A percentile compares a stretch with the other conserved stretches of the same genome.
These are phyloP conservation scores for Palythoa caribaeorum DNA, from an alignment of 92 coral and sea anemone genomes.

Conservation along the genomic window DNA sequence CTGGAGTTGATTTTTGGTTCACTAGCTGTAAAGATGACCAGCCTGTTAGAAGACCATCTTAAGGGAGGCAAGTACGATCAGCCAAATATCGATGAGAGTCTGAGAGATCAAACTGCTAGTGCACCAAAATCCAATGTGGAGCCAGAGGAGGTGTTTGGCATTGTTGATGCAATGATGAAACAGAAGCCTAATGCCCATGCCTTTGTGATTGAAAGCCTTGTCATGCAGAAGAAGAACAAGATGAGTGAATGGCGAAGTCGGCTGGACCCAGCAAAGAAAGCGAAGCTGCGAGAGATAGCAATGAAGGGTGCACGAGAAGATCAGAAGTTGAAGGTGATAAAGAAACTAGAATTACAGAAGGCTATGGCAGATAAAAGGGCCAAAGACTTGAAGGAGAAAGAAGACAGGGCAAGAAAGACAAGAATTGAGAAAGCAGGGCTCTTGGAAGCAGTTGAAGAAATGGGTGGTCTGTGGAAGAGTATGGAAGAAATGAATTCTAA, in stretches of 20 bases:
- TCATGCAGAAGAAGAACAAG: slow-evolving; percentile 9
- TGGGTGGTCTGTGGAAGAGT: no score
- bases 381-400: no score
- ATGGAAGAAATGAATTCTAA: no score
- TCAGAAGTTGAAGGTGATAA: slow-evolving; percentile 2
- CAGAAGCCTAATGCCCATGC: slow-evolving; percentile 37
- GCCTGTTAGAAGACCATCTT: slow-evolving; percentile 22
- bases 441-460: no score
- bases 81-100: not conserved
- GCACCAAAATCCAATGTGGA: not conserved
- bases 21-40: slow-evolving; percentile 16
- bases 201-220: slow-evolving; percentile 11
- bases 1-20: slow-evolving; percentile 20
- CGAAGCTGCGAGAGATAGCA: not conserved
- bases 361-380: no score
- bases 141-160: slow-evolving; percentile 33
- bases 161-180: slow-evolving; percentile 33
- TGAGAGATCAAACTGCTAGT: no score
- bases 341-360: no score
- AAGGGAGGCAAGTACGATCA: slow-evolving; percentile 20
- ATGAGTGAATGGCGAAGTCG: slow-evolving; percentile 19
- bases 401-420: no score
- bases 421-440: no score
- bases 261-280: slow-evolving; percentile 27
- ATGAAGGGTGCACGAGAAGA: slow-evolving; percentile 26